Conservation (phyloP, 2,113 vertebrate species). For the Protomyctophum bolini region DNA sequence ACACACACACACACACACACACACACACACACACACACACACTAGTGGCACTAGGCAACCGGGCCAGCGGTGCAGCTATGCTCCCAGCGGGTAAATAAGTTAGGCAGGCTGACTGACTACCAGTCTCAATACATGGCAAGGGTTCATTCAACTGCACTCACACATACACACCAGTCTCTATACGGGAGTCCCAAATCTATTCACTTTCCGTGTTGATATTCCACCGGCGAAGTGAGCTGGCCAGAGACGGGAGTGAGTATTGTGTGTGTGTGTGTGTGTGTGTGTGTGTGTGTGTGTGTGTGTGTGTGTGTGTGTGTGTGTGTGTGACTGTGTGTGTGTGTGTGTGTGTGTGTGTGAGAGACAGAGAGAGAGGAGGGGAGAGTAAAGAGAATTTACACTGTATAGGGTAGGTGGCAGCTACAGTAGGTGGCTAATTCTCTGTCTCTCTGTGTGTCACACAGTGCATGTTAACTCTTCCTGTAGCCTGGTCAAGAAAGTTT, state of each 20-base stretch:
- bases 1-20: background rate
- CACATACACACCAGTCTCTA: background rate
- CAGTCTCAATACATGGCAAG: constrained; percentile 27
- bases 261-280: background rate
- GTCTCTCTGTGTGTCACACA: too few species aligned
- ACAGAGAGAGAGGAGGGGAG: too few species aligned
- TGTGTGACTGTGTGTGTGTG: too few species aligned
- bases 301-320: too few species aligned
- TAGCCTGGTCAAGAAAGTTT: too few species aligned
- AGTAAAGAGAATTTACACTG: too few species aligned
- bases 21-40: constrained; percentile 1
- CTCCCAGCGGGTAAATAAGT: constrained; percentile 41
- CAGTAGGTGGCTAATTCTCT: too few species aligned
- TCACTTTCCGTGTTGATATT: constrained; percentile 46
- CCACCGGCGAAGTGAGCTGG: constrained; percentile 34
- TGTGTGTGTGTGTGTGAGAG: too few species aligned
- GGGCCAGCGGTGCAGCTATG: constrained; percentile 47
- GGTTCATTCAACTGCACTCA: constrained; percentile 36
- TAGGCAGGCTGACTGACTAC: constrained; percentile 29
- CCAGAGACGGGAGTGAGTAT: background rate
- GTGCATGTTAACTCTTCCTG: too few species aligned
- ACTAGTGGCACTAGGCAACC: constrained; percentile 42
- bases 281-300: too few species aligned
- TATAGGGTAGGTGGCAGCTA: too few species aligned
- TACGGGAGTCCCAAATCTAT: background rate